Conservation (phyloP, 2,797 vertebrate species). For the Crenuchus spilurus region DNA sequence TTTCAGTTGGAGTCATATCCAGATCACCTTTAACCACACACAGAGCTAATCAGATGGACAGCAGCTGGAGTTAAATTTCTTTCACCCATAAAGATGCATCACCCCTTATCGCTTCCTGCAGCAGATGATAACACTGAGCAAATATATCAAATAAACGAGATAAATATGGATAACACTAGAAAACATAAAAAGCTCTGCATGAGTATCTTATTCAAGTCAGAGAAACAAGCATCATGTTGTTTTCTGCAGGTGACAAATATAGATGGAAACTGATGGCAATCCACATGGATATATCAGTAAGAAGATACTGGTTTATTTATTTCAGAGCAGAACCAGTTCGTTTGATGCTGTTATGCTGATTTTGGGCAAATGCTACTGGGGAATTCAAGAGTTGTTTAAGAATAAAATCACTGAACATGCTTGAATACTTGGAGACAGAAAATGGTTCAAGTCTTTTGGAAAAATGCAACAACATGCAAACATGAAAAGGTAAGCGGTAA, state of each 20-base stretch:
- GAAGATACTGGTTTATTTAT: neutral
- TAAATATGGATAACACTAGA: neutral
- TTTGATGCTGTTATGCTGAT: slow-evolving; percentile 12
- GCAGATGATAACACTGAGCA: neutral
- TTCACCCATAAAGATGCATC: slow-evolving; percentile 40
- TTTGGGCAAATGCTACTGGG: slow-evolving; percentile 17
- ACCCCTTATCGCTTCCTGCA: neutral
- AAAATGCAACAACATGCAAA: too few relatives aligned
- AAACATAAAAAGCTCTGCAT: neutral
- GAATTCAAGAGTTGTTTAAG: slow-evolving; percentile 8
- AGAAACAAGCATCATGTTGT: neutral
- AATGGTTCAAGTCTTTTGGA: too few relatives aligned
- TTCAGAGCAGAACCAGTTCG: slow-evolving; percentile 2
- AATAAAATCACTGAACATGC: slow-evolving; percentile 4
- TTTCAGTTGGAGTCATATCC: too few relatives aligned
- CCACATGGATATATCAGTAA: neutral
- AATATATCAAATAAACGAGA: neutral
- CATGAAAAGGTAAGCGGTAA: too few relatives aligned
- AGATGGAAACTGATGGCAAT: neutral
- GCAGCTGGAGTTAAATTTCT: slow-evolving; percentile 5
- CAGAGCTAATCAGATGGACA: slow-evolving; percentile 44
- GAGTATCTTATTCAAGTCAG: neutral
- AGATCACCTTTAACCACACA: slow-evolving; percentile 50
- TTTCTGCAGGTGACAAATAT: slow-evolving; percentile 8
- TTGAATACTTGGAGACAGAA: too few relatives aligned